Conservation (phyloP, 1,140 invertebrate genomes). For the Drosophila pallidifrons region DNA sequence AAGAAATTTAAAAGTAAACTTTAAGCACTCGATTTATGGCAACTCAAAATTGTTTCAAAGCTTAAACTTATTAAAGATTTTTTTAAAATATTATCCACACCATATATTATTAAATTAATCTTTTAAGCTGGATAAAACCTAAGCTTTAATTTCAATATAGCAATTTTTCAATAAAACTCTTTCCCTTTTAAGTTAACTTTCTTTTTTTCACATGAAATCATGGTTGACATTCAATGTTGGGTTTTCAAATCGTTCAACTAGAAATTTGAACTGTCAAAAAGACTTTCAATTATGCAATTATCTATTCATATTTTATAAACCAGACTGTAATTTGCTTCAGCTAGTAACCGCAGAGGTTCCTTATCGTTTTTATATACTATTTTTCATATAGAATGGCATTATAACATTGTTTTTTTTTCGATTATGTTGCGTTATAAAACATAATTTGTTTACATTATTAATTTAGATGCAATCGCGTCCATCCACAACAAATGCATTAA, state of each 20-base stretch:
- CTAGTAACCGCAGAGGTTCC: conserved; percentile 3
- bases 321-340: conserved; percentile 13
- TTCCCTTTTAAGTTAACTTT: too few relatives aligned
- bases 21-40: too few relatives aligned
- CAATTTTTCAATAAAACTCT: too few relatives aligned
- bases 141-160: too few relatives aligned
- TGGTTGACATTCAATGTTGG: conserved; percentile 1
- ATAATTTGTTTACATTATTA: conserved; percentile 78
- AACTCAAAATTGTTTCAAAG: too few relatives aligned
- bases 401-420: conserved; percentile 42
- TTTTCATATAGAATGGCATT: conserved; percentile 29
- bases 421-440: conserved; percentile 43
- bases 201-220: neutral
- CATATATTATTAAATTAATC: too few relatives aligned
- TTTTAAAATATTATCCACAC: too few relatives aligned
- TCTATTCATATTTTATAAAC: conserved; percentile 30
- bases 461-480: conserved; percentile 63
- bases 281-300: conserved; percentile 35
- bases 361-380: conserved; percentile 17
- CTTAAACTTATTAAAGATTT: too few relatives aligned
- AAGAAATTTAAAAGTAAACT: too few relatives aligned
- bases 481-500: conserved; percentile 22
- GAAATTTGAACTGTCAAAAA: conserved; percentile 4
- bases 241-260: neutral
- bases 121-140: too few relatives aligned